Evolutionary conservation across 2,888 invertebrate species (phyloP).

Genomic region (Agrotis puta): DNA sequence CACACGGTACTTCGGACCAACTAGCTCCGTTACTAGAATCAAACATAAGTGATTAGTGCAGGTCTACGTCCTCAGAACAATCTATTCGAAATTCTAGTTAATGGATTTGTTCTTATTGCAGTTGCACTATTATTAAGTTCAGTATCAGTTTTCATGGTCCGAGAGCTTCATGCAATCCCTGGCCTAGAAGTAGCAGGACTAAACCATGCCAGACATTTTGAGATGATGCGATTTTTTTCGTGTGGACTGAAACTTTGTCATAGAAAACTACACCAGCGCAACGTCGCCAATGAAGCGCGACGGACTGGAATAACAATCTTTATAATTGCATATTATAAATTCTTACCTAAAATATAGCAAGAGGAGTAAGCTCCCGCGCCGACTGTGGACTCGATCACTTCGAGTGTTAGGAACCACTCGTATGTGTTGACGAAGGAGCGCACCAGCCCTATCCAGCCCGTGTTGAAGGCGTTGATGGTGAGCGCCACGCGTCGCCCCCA

Average conservation of each 20-base stretch:
- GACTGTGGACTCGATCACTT: slow-evolving; percentile 93
- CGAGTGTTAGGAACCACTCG: slow-evolving; percentile 93
- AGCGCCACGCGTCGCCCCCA: slow-evolving; percentile 93
- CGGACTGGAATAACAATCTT: too few relatives aligned
- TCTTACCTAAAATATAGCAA: slow-evolving; percentile 93
- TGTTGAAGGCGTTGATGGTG: slow-evolving; percentile 91
- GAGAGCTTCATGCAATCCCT: too few relatives aligned
- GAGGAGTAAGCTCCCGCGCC: slow-evolving; percentile 94
- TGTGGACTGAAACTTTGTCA: too few relatives aligned
- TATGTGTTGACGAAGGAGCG: slow-evolving; percentile 93
- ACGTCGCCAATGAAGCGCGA: too few relatives aligned
- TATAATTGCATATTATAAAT: not conserved
- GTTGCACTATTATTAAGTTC: too few relatives aligned
- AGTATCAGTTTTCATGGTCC: too few relatives aligned
- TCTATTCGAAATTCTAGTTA: not conserved
- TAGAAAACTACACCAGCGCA: too few relatives aligned
- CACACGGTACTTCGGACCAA: slow-evolving; percentile 94
- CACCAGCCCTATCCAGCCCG: slow-evolving; percentile 92
- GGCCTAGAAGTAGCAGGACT: too few relatives aligned
- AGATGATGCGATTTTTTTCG: too few relatives aligned
- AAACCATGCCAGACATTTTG: too few relatives aligned
- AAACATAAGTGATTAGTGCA: not conserved
- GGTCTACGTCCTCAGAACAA: not conserved
- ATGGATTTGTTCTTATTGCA: too few relatives aligned
- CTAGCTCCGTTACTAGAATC: slow-evolving; percentile 93